Base-by-base conservation (phyloP, 2,113 vertebrate genomes). In the cattle (Bos taurus) region DNA sequence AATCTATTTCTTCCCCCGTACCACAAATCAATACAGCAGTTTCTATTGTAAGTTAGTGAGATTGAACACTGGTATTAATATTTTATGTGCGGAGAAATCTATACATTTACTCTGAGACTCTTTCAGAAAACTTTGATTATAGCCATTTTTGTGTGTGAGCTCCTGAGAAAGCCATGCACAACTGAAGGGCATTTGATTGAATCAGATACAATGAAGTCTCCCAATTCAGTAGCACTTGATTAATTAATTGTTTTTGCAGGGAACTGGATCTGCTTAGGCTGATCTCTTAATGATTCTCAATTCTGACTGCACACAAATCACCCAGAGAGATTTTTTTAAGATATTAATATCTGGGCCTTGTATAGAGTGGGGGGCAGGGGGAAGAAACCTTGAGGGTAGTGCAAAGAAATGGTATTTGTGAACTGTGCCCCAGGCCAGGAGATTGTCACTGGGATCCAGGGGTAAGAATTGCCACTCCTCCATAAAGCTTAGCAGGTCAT, bases 1-100 rank as follows among this genome's bases (percentile, higher is more conserved):
- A 94, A 81, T 94, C 84, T 84, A 67, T 62, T 97, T 88, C 74
- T 96, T 25, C 28, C 26, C 71, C 25, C 26, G 13, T 77, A 82
- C 96, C 83, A 96, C 93, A 96, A 67, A 95, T 96, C 98, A 96
- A 97, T 96, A 94, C 7, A 60, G 60, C 26, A 71, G 60, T 87
- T 96, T 98, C 92, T 86, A 28, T 48, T 90, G 25, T 26, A 85
- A 64, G 50, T 83, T 54, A 81, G n/a, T 92, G 59, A 94, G 60
- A 77, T 12, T 52, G 48, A 95, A 50, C 52, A 84, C 30, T 25
- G 48, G 7, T 36, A 88, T 93, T 91, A 95, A 95, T 95, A 36
- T 90, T 96, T 91, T 56, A 87, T 77, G 64, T 97, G 92, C 96
- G 95, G 17, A 90, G 33, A 94, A 85, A 95, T 80, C 82, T 77